Conservation (phyloP, 1,140 invertebrate genomes). For the Elysia chlorotica region DNA sequence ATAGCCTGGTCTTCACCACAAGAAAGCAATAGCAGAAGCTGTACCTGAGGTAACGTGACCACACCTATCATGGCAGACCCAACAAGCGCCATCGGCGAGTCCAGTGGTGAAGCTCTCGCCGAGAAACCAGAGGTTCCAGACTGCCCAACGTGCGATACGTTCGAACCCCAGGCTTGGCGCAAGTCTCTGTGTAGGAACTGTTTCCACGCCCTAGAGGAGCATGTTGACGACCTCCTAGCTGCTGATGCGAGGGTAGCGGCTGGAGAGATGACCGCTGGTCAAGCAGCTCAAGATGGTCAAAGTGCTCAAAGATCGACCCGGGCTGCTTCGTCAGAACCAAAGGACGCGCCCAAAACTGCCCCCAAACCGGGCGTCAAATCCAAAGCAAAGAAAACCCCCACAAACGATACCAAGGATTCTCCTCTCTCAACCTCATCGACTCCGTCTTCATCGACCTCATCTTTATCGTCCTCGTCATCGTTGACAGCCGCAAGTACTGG, state of each 20-base stretch:
- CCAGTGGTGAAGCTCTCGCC: no score
- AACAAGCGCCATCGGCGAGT: no score
- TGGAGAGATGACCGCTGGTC: not conserved
- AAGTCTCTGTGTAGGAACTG: slow-evolving; percentile 59
- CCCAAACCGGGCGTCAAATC: not conserved
- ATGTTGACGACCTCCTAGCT: slow-evolving; percentile 19
- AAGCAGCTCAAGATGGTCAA: not conserved
- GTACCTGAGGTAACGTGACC: no score
- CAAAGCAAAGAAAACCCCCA: not conserved
- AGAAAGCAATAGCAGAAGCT: no score
- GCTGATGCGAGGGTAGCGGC: not conserved
- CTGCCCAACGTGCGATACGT: slow-evolving; percentile 49
- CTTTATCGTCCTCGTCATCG: slow-evolving; percentile 2
- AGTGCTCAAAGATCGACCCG: no score
- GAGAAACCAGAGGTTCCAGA: slow-evolving; percentile 27
- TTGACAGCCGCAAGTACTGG: not conserved
- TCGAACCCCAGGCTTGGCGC: slow-evolving; percentile 59
- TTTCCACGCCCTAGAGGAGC: slow-evolving; percentile 51
- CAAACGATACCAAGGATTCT: not conserved
- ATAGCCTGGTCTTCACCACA: no score
- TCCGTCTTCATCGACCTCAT: not conserved
- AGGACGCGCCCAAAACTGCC: not conserved
- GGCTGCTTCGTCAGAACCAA: not conserved
- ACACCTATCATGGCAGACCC: no score
- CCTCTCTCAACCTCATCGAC: not conserved